Evolutionary conservation across 2,113 vertebrate genomes (phyloP), one percentile per base, ranked within the genome.

Genomic region (Scalopus aquaticus): DNA sequence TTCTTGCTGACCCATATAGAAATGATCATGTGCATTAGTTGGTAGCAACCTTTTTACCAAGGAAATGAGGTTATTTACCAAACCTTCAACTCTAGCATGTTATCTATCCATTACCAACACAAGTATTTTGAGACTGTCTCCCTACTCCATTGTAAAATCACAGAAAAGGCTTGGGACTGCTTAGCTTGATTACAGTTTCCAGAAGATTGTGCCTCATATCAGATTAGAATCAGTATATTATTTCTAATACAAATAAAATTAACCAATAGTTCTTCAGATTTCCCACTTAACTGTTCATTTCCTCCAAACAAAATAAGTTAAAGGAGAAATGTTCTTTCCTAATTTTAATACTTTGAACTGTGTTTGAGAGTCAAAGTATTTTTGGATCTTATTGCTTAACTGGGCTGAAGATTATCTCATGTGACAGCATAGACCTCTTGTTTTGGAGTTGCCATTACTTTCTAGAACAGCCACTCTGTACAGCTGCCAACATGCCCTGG

Each of bases 401-500:
- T 94, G 73, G 93, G 92, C 81, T 92, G 92, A 90, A 89, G 93
- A 3, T 15, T 13, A 0, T 95, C 97, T 94, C 96, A 84, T 97
- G 97, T 97, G 97, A 96, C 97, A 95, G 91, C 91, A 73, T 73
- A 96, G 91, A 97, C 97, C 1, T 22, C 96, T 98, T 96, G 97
- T 97, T 97, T 96, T 91, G 78, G 90, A 97, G 97, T 96, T 90
- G 91, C 97, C 96, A 95, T 97, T 96, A 97, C 97, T 98, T 97
- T 98, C 97, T 98, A 97, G 96, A 97, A 97, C 96, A 95, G 35
- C 79, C 78, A 11, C 67, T 96, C 69, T 64, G 96, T 96, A 93
- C 84, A 95, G 56, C 96, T 97, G 98, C 98, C 98, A 98, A 95
- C 94, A 82, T 96, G 96, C 95, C 94, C 97, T 67, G 96, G 90